Conservation (phyloP, 2,113 vertebrate genomes). For the Brienomyrus longianalis region DNA sequence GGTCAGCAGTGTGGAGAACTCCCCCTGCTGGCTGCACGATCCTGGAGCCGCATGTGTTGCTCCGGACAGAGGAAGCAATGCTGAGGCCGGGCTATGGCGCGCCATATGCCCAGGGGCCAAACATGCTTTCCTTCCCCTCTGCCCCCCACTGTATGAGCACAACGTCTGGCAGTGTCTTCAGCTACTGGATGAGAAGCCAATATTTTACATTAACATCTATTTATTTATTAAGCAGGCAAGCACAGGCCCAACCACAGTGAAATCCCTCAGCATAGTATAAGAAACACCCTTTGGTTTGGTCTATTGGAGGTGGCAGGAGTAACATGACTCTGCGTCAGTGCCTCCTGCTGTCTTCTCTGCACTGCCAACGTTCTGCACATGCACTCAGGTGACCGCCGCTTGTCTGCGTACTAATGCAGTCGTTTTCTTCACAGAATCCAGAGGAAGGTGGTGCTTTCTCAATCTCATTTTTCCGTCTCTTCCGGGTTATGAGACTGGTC, state of each 20-base stretch:
- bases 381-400: constrained; percentile 31
- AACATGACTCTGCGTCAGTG: background rate
- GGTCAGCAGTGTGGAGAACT: background rate
- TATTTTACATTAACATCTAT: background rate
- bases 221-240: background rate
- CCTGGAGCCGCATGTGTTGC: constrained; percentile 15
- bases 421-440: constrained; percentile 74
- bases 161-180: constrained; percentile 11
- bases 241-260: background rate
- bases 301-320: background rate
- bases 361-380: background rate
- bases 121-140: constrained; percentile 10
- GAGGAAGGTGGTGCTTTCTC: constrained; percentile 97
- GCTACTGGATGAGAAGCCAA: background rate
- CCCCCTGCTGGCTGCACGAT: constrained; percentile 1
- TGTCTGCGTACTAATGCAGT: constrained; percentile 58
- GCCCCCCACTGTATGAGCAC: background rate
- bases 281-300: background rate
- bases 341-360: background rate
- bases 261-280: background rate
- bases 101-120: background rate
- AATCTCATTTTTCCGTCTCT: constrained; percentile 98
- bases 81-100: background rate
- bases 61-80: constrained; percentile 15
- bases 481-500: constrained; percentile 96